phyloP scores from a whole-genome alignment of 2,797 vertebrate genomes.

The Hydrophis major region DNA sequence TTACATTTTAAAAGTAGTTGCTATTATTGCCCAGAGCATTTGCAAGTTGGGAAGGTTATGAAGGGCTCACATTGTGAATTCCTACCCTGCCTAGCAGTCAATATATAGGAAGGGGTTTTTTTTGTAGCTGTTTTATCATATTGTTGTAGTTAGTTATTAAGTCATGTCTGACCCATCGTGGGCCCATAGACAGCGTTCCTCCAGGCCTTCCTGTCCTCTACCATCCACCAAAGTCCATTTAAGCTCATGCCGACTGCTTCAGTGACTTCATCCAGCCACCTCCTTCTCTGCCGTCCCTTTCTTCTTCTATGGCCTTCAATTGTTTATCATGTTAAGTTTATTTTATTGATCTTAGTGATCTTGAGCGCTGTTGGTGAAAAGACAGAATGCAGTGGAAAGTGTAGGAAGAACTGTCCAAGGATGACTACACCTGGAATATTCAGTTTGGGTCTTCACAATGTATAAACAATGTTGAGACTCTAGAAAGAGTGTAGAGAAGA shows the following conservation, averaged over 20 bases:
- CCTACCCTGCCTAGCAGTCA: not conserved
- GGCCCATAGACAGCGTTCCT: too few relatives aligned
- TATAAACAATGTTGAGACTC: too few relatives aligned
- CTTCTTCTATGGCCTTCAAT: too few relatives aligned
- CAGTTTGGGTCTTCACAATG: not conserved
- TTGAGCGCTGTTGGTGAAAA: not conserved
- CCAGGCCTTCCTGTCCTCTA: too few relatives aligned
- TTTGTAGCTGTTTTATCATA: not conserved
- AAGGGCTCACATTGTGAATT: not conserved
- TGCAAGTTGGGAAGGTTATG: not conserved
- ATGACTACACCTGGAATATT: not conserved
- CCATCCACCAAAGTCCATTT: too few relatives aligned
- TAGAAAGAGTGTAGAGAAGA: not conserved
- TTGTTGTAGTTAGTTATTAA: too few relatives aligned
- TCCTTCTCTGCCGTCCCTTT: too few relatives aligned
- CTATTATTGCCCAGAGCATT: not conserved
- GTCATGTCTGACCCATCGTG: too few relatives aligned
- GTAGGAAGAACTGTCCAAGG: not conserved
- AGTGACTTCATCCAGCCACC: too few relatives aligned
- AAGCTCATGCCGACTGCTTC: too few relatives aligned
- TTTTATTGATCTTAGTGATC: not conserved
- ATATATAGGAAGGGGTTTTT: not conserved
- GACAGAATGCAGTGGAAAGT: not conserved
- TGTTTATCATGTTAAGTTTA: not conserved
- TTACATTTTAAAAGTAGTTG: not conserved